These are phyloP conservation scores for Rhombomys opimus DNA, from an alignment of 2,113 vertebrate species.

Conservation along the genomic window DNA sequence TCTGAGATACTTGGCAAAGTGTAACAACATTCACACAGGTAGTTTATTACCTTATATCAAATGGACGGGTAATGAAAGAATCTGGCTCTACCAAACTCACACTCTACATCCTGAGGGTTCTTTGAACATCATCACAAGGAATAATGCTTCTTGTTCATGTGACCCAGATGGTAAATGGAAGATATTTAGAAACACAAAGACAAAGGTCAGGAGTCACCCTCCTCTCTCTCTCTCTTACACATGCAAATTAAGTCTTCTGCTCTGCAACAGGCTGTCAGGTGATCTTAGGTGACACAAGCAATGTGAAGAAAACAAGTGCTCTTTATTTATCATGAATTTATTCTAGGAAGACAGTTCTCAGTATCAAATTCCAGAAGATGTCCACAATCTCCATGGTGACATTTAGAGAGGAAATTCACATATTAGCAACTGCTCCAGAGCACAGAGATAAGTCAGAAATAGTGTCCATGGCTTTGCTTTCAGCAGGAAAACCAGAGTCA, in stretches of 20 bases:
- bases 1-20: not conserved
- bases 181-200: conserved; percentile 48
- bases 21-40: not conserved
- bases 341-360: not conserved
- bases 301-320: conserved; percentile 14
- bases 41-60: not conserved
- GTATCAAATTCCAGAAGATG: not conserved
- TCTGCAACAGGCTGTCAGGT: not conserved
- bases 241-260: not conserved
- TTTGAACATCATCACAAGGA: not conserved
- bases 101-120: not conserved
- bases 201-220: not conserved
- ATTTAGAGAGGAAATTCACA: conserved; percentile 6
- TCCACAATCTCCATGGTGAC: not conserved
- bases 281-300: not conserved
- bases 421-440: not conserved
- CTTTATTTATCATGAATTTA: not conserved
- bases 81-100: not conserved
- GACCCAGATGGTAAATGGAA: not conserved
- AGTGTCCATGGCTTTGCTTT: conserved; percentile 31
- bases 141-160: not conserved
- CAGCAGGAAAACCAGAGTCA: conserved; percentile 29
- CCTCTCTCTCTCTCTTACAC: not conserved
- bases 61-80: not conserved
- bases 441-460: not conserved